phyloP scores from a whole-genome alignment of 92 coral and sea anemone species.

The Epizoanthus ramosus region DNA sequence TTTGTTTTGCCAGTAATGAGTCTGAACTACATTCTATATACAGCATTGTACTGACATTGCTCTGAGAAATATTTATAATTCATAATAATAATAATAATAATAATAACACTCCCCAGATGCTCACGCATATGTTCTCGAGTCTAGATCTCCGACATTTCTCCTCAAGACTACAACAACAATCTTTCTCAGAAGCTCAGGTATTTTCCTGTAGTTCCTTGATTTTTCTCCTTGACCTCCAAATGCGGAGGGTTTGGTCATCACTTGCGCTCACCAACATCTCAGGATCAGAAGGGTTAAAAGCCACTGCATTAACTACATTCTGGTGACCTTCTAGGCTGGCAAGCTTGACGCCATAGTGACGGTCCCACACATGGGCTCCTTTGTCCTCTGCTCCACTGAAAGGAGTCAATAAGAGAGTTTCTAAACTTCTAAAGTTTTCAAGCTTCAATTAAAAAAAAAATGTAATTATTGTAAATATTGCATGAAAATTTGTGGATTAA shows the following conservation, averaged over 20 bases:
- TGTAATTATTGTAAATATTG: too few relatives aligned
- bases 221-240: slow-evolving; percentile 80
- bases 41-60: too few relatives aligned
- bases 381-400: slow-evolving; percentile 85
- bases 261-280: slow-evolving; percentile 85
- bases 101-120: too few relatives aligned
- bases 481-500: too few relatives aligned
- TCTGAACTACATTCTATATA: too few relatives aligned
- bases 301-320: slow-evolving; percentile 80
- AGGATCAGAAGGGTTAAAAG: slow-evolving; percentile 75
- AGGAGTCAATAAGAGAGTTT: neutral
- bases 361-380: slow-evolving; percentile 85
- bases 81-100: too few relatives aligned
- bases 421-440: neutral
- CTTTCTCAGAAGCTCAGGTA: neutral
- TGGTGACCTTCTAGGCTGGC: slow-evolving; percentile 79
- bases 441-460: too few relatives aligned
- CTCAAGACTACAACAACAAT: too few relatives aligned
- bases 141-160: too few relatives aligned
- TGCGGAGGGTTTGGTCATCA: slow-evolving; percentile 80
- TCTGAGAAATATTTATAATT: too few relatives aligned
- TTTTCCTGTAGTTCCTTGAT: neutral
- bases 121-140: too few relatives aligned
- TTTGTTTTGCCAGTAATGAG: too few relatives aligned
- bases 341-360: slow-evolving; percentile 76